Percentiles rank a stretch among this genome's conserved stretches.
These are phyloP conservation scores for Apocheima hispidaria DNA, from an alignment of 2,888 invertebrate genomes.

Conservation along the genomic window DNA sequence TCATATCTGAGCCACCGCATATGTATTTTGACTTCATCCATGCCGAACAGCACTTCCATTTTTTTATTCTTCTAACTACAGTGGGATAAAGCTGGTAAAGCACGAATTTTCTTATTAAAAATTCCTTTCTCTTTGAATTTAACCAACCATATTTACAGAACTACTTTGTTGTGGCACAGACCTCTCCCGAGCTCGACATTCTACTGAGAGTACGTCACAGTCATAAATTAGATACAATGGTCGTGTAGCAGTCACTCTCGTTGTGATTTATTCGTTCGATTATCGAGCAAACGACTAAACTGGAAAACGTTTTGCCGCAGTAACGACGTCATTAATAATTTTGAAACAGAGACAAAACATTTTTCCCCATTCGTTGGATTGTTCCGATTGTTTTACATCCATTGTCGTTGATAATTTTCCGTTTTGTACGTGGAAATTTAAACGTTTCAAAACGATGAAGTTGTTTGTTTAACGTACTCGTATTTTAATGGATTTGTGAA, in stretches of 20 bases:
- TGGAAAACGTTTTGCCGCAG: constrained; percentile 61
- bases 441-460: constrained; percentile 15
- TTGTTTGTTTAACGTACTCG: constrained; percentile 16
- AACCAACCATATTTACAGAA: constrained; percentile 11
- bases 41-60: no score
- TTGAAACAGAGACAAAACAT: constrained; percentile 52
- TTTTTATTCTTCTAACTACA: no score
- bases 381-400: constrained; percentile 41
- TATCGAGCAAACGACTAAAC: constrained; percentile 72
- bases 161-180: constrained; percentile 27
- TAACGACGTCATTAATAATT: constrained; percentile 70
- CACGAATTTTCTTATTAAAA: no score
- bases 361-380: constrained; percentile 39
- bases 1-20: no score
- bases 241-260: constrained; percentile 69
- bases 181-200: constrained; percentile 2
- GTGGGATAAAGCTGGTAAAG: no score
- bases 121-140: no score
- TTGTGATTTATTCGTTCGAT: constrained; percentile 76
- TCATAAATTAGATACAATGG: constrained; percentile 68
- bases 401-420: constrained; percentile 39
- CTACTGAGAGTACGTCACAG: constrained; percentile 46
- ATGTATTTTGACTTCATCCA: no score
- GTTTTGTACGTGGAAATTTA: constrained; percentile 37
- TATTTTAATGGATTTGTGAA: background rate